phyloP scores from a whole-genome alignment of 2,797 vertebrate genomes.

The Notolepis coatsorum region DNA sequence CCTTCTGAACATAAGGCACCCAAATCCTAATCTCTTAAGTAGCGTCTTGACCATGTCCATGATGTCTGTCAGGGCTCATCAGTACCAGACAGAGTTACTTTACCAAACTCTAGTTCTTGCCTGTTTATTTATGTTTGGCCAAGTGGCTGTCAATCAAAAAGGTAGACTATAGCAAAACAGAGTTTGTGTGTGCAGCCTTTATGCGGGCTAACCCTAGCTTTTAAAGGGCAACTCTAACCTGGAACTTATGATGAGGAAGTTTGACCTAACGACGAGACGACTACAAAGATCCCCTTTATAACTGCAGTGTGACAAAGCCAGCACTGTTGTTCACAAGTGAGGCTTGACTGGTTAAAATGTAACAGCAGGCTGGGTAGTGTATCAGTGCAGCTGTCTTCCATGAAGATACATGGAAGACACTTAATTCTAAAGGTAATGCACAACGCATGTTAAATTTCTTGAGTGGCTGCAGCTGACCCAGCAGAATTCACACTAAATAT shows the following conservation, averaged over 20 bases:
- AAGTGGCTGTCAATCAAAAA: background rate
- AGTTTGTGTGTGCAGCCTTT: background rate
- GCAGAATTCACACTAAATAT: background rate
- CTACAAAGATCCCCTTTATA: constrained; percentile 69
- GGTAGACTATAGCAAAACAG: background rate
- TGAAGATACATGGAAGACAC: background rate
- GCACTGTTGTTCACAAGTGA: constrained; percentile 61
- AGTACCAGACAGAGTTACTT: background rate
- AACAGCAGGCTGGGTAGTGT: constrained; percentile 11
- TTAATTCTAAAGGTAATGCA: background rate
- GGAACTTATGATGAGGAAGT: constrained; percentile 30
- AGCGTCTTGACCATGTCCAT: constrained; percentile 56
- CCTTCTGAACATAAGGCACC: constrained; percentile 64
- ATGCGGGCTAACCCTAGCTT: constrained; percentile 22
- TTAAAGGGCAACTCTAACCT: constrained; percentile 34
- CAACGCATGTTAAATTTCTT: background rate
- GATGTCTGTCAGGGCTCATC: constrained; percentile 31
- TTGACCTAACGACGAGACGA: constrained; percentile 43
- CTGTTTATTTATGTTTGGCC: background rate
- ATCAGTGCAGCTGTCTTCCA: constrained; percentile 26
- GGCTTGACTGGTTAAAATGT: too few relatives aligned
- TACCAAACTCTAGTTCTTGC: background rate
- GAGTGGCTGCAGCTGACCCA: background rate
- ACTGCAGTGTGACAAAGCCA: constrained; percentile 57
- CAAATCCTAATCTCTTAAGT: constrained; percentile 75